Percentiles rank a stretch among this genome's conserved stretches.
phyloP scores from a whole-genome alignment of 1,140 invertebrate genomes.

The Marisa cornuarietis region DNA sequence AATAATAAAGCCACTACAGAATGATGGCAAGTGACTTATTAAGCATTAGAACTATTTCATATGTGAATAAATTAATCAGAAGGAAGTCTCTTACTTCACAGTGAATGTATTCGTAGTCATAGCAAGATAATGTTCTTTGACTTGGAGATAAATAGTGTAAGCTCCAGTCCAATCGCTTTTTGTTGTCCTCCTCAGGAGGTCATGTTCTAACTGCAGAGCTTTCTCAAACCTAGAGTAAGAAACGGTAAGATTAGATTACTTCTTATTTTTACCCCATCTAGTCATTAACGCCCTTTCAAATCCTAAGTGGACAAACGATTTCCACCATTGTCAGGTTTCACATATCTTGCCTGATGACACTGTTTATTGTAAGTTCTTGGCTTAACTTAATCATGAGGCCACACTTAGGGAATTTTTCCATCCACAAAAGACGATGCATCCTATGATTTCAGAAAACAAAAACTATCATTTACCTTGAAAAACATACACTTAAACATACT shows the following conservation, averaged over 20 bases:
- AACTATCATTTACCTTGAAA: too few species aligned
- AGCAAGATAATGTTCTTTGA: constrained; percentile 30
- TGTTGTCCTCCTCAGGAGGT: constrained; percentile 36
- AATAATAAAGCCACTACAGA: neutral
- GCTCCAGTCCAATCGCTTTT: constrained; percentile 41
- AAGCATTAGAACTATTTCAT: neutral
- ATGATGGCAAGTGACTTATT: too few species aligned
- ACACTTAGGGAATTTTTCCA: too few species aligned
- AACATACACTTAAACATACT: too few species aligned
- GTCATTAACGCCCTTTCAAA: too few species aligned
- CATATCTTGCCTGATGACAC: too few species aligned
- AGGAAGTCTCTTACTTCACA: constrained; percentile 32
- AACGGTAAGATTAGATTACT: neutral
- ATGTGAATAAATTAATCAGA: neutral
- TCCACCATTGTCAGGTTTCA: too few species aligned
- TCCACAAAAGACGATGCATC: too few species aligned
- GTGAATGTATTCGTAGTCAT: constrained; percentile 27
- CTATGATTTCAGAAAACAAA: too few species aligned
- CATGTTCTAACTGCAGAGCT: constrained; percentile 49
- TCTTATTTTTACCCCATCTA: neutral
- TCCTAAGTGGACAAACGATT: too few species aligned
- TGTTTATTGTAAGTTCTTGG: too few species aligned
- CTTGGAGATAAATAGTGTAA: constrained; percentile 35
- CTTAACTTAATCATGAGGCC: too few species aligned
- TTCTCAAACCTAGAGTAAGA: constrained; percentile 41